Evolutionary conservation across 2,113 vertebrate species (phyloP).

Genomic region (Plecotus auritus): DNA sequence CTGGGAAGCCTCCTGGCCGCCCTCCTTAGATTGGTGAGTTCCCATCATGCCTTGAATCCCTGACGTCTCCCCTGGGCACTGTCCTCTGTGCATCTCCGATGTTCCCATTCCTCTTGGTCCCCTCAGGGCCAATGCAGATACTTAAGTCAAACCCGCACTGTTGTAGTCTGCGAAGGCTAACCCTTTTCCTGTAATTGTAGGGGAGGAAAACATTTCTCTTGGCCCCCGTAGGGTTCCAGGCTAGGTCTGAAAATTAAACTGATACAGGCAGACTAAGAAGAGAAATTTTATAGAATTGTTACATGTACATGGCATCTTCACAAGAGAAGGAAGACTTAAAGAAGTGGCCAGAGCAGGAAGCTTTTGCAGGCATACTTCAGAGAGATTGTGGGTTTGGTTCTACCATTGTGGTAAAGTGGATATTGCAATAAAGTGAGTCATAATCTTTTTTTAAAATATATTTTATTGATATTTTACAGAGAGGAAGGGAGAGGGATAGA

Average conservation of each 20-base stretch:
- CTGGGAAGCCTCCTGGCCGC: background rate
- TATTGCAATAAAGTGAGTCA: background rate
- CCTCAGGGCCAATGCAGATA: accelerated
- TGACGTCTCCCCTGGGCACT: background rate
- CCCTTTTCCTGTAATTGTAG: background rate
- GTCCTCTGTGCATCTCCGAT: background rate
- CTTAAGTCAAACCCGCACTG: background rate
- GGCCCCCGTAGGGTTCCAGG: background rate
- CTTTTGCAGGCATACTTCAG: background rate
- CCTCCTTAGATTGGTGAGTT: background rate
- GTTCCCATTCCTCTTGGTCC: background rate
- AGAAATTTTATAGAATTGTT: background rate
- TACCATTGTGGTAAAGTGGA: too few species aligned
- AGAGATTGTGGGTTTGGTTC: background rate
- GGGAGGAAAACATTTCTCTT: background rate
- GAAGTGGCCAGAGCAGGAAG: background rate
- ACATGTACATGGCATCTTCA: background rate
- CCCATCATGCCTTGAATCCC: background rate
- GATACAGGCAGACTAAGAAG: background rate
- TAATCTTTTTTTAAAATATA: background rate
- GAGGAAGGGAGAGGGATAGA: too few species aligned
- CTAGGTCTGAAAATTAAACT: background rate
- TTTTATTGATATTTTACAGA: too few species aligned
- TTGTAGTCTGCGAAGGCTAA: background rate
- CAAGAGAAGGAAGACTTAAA: background rate